Evolutionary conservation across 2,113 vertebrate species (phyloP).

Genomic region (Danionella cerebrum): DNA sequence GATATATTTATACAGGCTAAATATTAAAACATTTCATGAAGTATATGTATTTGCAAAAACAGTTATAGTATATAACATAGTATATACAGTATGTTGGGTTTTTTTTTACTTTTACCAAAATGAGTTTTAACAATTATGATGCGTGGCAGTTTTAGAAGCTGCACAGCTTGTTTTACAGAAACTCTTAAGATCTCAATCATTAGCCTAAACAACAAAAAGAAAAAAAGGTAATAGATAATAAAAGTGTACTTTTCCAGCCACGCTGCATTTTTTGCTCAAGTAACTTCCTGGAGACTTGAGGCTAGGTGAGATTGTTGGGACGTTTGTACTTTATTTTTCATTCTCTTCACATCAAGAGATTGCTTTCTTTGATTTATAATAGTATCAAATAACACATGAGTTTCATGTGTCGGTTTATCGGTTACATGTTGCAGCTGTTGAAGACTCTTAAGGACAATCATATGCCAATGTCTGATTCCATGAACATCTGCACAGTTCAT

Average conservation of each 20-base stretch:
- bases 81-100: no score
- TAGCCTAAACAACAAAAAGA: no score
- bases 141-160: not conserved
- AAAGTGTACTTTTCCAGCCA: not conserved
- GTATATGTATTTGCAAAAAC: no score
- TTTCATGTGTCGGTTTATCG: not conserved
- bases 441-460: no score
- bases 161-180: constrained; percentile 3
- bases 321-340: not conserved
- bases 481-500: no score
- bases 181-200: not conserved
- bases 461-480: no score
- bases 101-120: no score
- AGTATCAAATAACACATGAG: not conserved
- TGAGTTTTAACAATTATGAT: no score
- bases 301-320: not conserved
- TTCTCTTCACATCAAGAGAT: not conserved
- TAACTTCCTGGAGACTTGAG: not conserved
- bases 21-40: no score
- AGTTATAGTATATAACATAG: no score
- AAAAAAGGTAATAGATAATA: not conserved
- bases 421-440: no score
- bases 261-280: not conserved
- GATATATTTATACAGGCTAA: no score
- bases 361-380: not conserved